Evolutionary conservation across 2,113 vertebrate species (phyloP), one percentile per base, ranked within the genome.

Genomic region (Esox niger): DNA sequence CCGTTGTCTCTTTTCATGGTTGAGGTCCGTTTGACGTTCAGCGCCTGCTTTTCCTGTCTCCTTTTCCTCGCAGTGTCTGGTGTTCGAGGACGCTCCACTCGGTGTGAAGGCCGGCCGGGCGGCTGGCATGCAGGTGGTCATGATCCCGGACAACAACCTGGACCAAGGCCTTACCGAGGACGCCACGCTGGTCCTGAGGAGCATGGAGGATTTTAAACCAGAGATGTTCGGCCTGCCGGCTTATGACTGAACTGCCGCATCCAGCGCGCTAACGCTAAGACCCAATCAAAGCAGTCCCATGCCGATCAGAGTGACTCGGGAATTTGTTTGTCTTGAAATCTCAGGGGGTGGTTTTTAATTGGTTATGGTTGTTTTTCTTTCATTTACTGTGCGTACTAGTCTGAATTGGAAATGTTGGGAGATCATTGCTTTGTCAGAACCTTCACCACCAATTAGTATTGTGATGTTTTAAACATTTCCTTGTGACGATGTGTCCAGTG

Each of bases 41-140:
- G 32, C 56, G 58, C 47, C 73, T 38, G 15, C 46, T 55, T 33
- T 9, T 7, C 54, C 21, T 46, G 26, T 4, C 69, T 27, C 66
- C 68, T 74, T 11, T n/a, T 31, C 3, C 87, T 74, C 2, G 10
- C 75, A 98, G 94, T 98, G 96, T 76, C 84, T 99, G 69, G 95
- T 99, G 68, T 97, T 98, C 71, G 97, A 99, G 85, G 95, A 98
- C 17, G 90, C 95, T 4, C 95, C 95, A 38, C 93, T 91, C 2
- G 95, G 96, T 0, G 93, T 98, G 26, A 89, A 84, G 80, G 95
- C 92, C 0, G 95, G 88, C 0, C 68, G 93, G 49, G 87, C 88
- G 0, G 95, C 94, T 0, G 93, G 94, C 15, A 97, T 97, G 97
- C 96, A 98, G 86, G 96, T 91, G 7, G 92, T 98, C 73, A 96